These are phyloP conservation scores for Encarsia formosa DNA, from an alignment of 2,888 invertebrate genomes.

Conservation along the genomic window DNA sequence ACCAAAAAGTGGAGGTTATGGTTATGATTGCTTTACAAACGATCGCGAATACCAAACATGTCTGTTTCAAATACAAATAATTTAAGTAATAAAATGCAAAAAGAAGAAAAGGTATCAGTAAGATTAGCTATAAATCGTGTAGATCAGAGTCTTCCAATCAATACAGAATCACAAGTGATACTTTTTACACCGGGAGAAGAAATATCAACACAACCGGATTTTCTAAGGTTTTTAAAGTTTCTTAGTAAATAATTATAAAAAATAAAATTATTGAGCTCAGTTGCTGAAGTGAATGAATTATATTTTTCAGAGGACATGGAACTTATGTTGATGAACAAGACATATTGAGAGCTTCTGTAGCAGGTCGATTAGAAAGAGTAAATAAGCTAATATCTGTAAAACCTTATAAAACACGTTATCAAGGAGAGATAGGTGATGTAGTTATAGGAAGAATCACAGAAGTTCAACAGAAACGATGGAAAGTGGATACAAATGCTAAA, in stretches of 20 bases:
- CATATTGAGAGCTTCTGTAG: constrained; percentile 84
- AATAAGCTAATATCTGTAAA: constrained; percentile 91
- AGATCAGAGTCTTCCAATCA: constrained; percentile 45
- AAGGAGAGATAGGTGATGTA: constrained; percentile 94
- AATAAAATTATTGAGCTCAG: not conserved
- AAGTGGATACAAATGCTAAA: constrained; percentile 89
- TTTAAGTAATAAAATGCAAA: constrained; percentile 15
- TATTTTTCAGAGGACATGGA: constrained; percentile 80
- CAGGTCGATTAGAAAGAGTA: constrained; percentile 89
- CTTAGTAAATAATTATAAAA: not conserved
- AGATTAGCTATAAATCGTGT: constrained; percentile 42
- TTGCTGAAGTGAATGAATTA: not conserved
- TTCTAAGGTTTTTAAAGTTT: constrained; percentile 64
- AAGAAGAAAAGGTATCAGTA: constrained; percentile 34
- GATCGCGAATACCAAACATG: not conserved
- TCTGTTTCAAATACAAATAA: constrained; percentile 5
- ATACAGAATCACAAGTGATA: constrained; percentile 60
- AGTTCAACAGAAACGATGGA: constrained; percentile 92
- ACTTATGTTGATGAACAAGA: constrained; percentile 83
- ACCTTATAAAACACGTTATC: constrained; percentile 86
- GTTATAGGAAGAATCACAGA: constrained; percentile 91
- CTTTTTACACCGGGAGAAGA: constrained; percentile 85
- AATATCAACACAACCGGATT: constrained; percentile 76
- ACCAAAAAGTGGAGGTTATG: not conserved
- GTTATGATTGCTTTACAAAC: not conserved